phyloP scores from a whole-genome alignment of 2,113 vertebrate species.

The Helogale parvula region DNA sequence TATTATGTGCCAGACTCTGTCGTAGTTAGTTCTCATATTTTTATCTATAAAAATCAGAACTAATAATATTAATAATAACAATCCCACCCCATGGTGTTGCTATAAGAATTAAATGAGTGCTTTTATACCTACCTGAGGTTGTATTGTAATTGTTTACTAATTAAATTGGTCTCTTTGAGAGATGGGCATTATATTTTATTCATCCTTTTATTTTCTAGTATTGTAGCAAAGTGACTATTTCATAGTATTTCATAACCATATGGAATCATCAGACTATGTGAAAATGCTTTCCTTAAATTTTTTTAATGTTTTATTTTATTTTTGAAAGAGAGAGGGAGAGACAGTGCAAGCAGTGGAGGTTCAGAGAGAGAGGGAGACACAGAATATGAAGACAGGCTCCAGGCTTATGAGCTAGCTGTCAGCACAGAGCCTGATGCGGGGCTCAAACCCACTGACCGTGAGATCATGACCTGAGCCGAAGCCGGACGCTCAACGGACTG shows the following conservation, averaged over 20 bases:
- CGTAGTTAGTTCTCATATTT: background rate
- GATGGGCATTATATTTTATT: background rate
- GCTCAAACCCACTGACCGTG: too few relatives aligned
- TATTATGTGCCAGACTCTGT: background rate
- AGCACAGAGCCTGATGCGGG: too few relatives aligned
- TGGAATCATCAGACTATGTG: background rate
- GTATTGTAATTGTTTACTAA: background rate
- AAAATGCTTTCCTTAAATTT: background rate
- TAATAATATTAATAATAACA: slow-evolving; percentile 1
- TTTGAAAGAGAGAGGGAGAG: too few relatives aligned
- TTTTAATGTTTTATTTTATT: too few relatives aligned
- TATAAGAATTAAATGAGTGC: slow-evolving; percentile 8
- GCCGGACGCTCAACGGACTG: too few relatives aligned
- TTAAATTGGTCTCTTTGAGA: slow-evolving; percentile 18
- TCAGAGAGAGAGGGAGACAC: too few relatives aligned
- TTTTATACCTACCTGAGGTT: slow-evolving; percentile 27
- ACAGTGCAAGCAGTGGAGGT: too few relatives aligned
- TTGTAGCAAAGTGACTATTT: background rate
- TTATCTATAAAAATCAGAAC: background rate
- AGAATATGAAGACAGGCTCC: too few relatives aligned
- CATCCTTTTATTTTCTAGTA: slow-evolving; percentile 27
- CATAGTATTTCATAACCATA: background rate
- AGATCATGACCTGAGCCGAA: too few relatives aligned
- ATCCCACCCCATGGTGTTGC: background rate
- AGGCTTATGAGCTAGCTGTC: too few relatives aligned